A percentile compares a stretch with the other conserved stretches of the same genome.
Conservation (phyloP, 2,888 invertebrate genomes). For the Apoderus coryli region DNA sequence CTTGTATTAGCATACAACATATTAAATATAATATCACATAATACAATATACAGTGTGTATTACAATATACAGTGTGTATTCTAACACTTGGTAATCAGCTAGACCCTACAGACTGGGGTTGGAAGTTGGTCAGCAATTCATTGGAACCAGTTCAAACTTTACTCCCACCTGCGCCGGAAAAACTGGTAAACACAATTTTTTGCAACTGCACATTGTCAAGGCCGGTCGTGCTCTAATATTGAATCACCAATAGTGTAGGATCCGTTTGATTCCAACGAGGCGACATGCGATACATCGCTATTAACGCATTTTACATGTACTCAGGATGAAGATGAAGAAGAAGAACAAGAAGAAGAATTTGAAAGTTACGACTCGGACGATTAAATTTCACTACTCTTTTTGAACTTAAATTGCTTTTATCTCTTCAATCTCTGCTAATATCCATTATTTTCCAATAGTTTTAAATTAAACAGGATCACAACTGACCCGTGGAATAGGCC, state of each 20-base stretch:
- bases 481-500: slow-evolving; percentile 7
- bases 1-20: no score
- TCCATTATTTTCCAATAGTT: slow-evolving; percentile 6
- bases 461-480: slow-evolving; percentile 3
- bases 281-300: neutral
- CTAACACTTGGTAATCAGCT: slow-evolving; percentile 15
- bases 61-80: no score
- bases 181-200: no score
- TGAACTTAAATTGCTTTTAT: slow-evolving; percentile 4
- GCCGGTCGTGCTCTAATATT: no score
- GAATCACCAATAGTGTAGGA: no score
- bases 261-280: slow-evolving; percentile 3
- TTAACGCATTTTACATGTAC: slow-evolving; percentile 2
- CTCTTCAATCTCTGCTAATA: slow-evolving; percentile 4
- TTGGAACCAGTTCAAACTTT: slow-evolving; percentile 9
- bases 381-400: slow-evolving; percentile 5
- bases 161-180: no score
- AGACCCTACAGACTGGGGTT: slow-evolving; percentile 16
- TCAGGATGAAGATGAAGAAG: slow-evolving; percentile 6
- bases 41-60: no score
- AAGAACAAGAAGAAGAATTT: slow-evolving; percentile 5
- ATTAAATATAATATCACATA: no score
- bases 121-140: slow-evolving; percentile 11
- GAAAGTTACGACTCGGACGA: slow-evolving; percentile 3
- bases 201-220: no score